Evolutionary conservation across 1,140 invertebrate genomes (phyloP).

Genomic region (Drosophila pallidifrons): DNA sequence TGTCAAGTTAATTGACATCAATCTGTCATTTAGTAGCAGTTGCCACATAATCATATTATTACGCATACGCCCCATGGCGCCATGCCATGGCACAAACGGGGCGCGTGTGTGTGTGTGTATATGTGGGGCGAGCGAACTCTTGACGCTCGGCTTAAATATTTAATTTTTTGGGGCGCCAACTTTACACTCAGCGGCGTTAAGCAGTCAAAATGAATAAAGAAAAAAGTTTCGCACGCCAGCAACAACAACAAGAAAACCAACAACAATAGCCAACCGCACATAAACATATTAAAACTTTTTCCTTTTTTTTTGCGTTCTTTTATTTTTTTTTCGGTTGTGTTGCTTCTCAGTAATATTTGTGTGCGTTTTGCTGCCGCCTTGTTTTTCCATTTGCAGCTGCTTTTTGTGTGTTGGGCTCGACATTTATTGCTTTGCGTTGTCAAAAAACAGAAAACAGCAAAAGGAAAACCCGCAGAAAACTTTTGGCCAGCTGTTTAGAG

Average conservation of each 20-base stretch:
- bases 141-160: slow-evolving; percentile 68
- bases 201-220: slow-evolving; percentile 46
- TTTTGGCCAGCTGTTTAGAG: slow-evolving; percentile 57
- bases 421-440: slow-evolving; percentile 77
- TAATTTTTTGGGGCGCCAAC: slow-evolving; percentile 64
- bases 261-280: slow-evolving; percentile 59
- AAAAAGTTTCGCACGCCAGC: slow-evolving; percentile 27
- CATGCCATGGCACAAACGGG: background rate
- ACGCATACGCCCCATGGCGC: slow-evolving; percentile 72
- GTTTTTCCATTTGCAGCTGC: slow-evolving; percentile 67
- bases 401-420: slow-evolving; percentile 56
- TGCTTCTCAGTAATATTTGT: slow-evolving; percentile 40
- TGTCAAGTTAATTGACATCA: slow-evolving; percentile 78
- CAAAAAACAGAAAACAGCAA: slow-evolving; percentile 41
- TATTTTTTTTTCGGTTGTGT: slow-evolving; percentile 3
- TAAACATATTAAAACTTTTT: slow-evolving; percentile 81
- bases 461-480: slow-evolving; percentile 52
- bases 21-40: slow-evolving; percentile 74
- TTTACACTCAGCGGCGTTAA: slow-evolving; percentile 61
- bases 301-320: slow-evolving; percentile 40
- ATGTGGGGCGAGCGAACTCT: background rate
- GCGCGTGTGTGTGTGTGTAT: background rate
- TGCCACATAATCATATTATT: slow-evolving; percentile 78
- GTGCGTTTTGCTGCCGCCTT: slow-evolving; percentile 28
- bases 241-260: slow-evolving; percentile 19